phyloP scores from a whole-genome alignment of 2,113 vertebrate genomes.

The Odontophorus gujanensis region DNA sequence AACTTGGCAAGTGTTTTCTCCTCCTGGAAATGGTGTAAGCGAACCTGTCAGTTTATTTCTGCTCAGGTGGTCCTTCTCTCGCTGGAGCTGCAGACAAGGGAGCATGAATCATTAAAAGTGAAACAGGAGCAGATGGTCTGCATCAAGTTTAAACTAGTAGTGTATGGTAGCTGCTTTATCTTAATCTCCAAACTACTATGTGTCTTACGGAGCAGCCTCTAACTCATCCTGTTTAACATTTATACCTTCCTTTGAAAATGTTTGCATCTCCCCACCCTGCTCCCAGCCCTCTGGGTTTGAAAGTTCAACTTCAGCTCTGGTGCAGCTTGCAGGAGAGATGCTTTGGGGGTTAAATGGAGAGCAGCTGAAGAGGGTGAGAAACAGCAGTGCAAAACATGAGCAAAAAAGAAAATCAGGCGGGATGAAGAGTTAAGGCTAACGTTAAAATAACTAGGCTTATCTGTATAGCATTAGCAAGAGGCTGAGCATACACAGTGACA shows the following conservation, averaged over 20 bases:
- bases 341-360: not conserved
- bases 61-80: not conserved
- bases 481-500: not conserved
- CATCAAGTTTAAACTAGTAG: constrained; percentile 12
- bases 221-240: constrained; percentile 11
- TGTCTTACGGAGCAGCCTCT: constrained; percentile 19
- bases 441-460: not conserved
- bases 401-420: not conserved
- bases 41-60: not conserved
- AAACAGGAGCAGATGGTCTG: constrained; percentile 31
- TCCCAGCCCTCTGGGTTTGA: not conserved
- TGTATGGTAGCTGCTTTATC: not conserved
- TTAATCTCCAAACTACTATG: not conserved
- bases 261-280: not conserved
- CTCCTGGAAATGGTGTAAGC: not conserved
- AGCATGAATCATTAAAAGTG: not conserved
- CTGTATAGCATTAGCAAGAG: not conserved
- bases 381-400: not conserved
- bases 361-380: not conserved
- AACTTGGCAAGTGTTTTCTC: constrained; percentile 11
- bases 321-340: not conserved
- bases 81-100: not conserved
- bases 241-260: not conserved
- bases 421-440: not conserved
- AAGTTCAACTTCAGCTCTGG: constrained; percentile 18